These are phyloP conservation scores for Sepioteuthis lessoniana DNA, from an alignment of 2,888 invertebrate species.

Conservation along the genomic window DNA sequence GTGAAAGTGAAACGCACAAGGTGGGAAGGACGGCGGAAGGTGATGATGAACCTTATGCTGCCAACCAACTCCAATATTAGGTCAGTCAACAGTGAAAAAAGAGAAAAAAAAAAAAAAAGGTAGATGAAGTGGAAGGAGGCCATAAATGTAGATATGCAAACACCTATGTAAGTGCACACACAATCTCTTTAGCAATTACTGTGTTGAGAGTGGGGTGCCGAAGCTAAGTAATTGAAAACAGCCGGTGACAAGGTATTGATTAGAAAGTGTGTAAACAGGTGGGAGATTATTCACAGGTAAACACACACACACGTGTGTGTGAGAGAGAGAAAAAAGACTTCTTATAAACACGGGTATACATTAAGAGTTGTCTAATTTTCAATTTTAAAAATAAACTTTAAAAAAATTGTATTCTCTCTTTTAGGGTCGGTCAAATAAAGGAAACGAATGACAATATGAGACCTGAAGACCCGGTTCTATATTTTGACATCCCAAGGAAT, in stretches of 20 bases:
- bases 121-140: background rate
- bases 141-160: background rate
- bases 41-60: conserved; percentile 3
- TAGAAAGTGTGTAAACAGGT: background rate
- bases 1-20: conserved; percentile 1
- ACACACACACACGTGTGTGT: background rate
- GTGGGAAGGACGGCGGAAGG: conserved; percentile 15
- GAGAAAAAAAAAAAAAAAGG: background rate
- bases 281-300: background rate
- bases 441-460: no score
- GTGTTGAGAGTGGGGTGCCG: background rate
- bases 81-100: conserved; percentile 18
- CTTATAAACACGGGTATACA: background rate
- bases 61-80: background rate
- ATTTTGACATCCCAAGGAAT: no score
- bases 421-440: no score
- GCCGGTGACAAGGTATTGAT: conserved; percentile 10
- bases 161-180: background rate
- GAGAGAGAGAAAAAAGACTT: no score
- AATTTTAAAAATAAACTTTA: no score
- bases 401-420: no score
- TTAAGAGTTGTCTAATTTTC: background rate
- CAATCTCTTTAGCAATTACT: background rate
- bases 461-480: no score
- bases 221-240: background rate